phyloP scores from a whole-genome alignment of 2,797 vertebrate genomes.

The Thalassophryne amazonica region DNA sequence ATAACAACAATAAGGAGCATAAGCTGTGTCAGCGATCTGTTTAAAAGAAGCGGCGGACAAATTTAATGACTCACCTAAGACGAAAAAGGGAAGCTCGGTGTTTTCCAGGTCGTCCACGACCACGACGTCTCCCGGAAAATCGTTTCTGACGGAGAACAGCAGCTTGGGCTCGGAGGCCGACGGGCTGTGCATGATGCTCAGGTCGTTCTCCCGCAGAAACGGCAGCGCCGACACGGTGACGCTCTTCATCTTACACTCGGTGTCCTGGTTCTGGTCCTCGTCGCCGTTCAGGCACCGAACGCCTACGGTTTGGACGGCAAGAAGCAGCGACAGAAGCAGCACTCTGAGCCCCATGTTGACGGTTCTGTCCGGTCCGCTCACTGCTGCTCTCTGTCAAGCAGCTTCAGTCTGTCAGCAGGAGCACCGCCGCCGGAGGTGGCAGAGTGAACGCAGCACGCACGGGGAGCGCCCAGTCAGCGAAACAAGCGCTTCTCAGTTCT shows the following conservation, averaged over 20 bases:
- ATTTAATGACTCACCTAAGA: conserved; percentile 84
- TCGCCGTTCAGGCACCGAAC: conserved; percentile 71
- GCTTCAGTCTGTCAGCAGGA: conserved; percentile 26
- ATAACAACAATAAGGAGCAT: neutral
- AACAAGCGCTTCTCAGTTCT: conserved; percentile 51
- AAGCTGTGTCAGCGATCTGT: neutral
- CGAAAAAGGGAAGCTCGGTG: conserved; percentile 97
- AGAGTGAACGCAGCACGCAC: conserved; percentile 9
- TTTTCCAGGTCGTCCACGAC: conserved; percentile 98
- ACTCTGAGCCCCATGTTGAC: conserved; percentile 66
- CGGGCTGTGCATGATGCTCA: conserved; percentile 98
- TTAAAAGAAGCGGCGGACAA: neutral
- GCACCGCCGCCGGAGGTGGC: conserved; percentile 1
- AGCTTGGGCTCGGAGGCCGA: conserved; percentile 99
- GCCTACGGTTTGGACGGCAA: conserved; percentile 13
- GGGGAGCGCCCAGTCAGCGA: conserved; percentile 30
- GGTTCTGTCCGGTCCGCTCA: conserved; percentile 39
- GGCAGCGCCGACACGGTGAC: conserved; percentile 97
- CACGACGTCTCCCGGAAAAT: conserved; percentile 94
- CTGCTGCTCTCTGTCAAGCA: conserved; percentile 22
- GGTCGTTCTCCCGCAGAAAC: conserved; percentile 95
- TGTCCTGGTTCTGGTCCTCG: conserved; percentile 87
- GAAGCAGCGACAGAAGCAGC: conserved; percentile 31
- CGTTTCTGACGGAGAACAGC: conserved; percentile 97
- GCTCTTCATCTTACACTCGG: conserved; percentile 96